Conservation (phyloP, 1,140 invertebrate genomes). For the Aphis gossypii region DNA sequence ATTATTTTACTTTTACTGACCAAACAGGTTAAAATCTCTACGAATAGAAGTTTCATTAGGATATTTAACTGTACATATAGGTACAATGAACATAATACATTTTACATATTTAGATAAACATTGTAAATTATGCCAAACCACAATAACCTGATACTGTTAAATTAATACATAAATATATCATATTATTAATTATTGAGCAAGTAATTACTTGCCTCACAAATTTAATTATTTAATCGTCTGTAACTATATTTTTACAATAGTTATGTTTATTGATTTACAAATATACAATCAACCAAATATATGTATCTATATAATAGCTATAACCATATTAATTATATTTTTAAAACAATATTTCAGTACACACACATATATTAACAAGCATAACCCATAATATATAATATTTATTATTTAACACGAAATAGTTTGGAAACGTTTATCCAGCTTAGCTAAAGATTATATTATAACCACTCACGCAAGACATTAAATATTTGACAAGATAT, state of each 20-base stretch:
- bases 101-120: background rate
- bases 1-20: background rate
- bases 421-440: background rate
- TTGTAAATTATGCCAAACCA: background rate
- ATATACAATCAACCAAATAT: no score
- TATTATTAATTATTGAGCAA: background rate
- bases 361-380: background rate
- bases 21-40: background rate
- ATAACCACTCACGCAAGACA: background rate
- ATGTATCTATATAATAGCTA: no score
- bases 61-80: background rate
- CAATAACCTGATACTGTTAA: background rate
- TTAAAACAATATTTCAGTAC: background rate
- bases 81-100: no score
- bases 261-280: background rate
- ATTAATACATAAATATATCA: no score
- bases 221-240: background rate
- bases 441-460: background rate
- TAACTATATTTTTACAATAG: background rate
- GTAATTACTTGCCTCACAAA: background rate
- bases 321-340: no score
- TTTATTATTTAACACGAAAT: background rate
- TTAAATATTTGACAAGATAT: background rate
- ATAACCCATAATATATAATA: background rate
- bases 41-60: background rate